Percentiles rank a stretch among this genome's conserved stretches.
Conservation (phyloP, 2,113 vertebrate species). For the Toxotes chatareus region DNA sequence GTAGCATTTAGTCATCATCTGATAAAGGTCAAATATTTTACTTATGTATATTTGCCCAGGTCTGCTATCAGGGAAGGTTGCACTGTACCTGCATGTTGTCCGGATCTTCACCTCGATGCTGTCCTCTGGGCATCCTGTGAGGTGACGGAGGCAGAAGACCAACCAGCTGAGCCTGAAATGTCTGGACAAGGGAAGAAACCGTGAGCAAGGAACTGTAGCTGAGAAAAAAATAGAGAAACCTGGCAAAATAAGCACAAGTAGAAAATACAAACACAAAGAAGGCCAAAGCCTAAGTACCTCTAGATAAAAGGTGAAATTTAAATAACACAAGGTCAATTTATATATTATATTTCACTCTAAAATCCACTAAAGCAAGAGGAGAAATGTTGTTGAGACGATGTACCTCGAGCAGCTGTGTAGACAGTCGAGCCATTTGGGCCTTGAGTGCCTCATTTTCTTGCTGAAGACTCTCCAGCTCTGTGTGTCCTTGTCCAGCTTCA, state of each 20-base stretch:
- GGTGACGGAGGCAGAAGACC: conserved; percentile 88
- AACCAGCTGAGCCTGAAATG: conserved; percentile 76
- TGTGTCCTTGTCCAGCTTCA: conserved; percentile 84
- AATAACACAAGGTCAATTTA: neutral
- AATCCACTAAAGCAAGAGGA: neutral
- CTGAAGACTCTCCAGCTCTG: conserved; percentile 85
- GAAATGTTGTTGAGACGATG: neutral
- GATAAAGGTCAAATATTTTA: neutral
- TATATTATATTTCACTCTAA: neutral
- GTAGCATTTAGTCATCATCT: neutral
- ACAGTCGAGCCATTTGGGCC: conserved; percentile 87
- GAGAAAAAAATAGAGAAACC: neutral
- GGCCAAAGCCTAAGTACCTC: too few species aligned
- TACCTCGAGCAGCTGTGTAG: conserved; percentile 91
- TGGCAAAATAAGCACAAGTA: too few species aligned
- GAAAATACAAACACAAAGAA: too few species aligned
- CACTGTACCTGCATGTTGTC: conserved; percentile 88
- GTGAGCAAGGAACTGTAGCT: neutral
- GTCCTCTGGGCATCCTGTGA: conserved; percentile 85
- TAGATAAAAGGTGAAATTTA: neutral
- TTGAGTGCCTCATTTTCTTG: conserved; percentile 89
- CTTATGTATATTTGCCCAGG: neutral
- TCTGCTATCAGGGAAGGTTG: neutral
- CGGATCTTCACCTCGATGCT: conserved; percentile 85
- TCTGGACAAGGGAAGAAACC: conserved; percentile 40